Evolutionary conservation across 2,888 invertebrate genomes (phyloP), one percentile per base, ranked within the genome.

Genomic region (Machimus atricapillus): DNA sequence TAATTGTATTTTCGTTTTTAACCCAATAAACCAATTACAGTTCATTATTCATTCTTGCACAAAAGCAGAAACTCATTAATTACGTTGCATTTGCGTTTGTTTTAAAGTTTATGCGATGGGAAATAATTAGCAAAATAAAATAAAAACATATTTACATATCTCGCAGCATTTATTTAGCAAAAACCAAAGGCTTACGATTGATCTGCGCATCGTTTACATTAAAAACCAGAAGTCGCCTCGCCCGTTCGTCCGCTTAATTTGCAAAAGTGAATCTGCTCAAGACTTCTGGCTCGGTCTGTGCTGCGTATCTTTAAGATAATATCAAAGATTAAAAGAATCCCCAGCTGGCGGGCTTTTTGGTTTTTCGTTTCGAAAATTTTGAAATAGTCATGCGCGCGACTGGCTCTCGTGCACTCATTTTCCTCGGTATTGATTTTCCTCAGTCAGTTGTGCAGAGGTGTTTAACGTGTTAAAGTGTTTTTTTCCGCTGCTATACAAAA

Each of bases 381-480:
- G 46, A 79, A 79, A 52, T 79, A 79, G 79, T 52, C 79, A 79
- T 79, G 79, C 79, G 79, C 79, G 14, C n/a, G 52, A 0, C 16
- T 79, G 31, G 4, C 31, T 6, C 27, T 14, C 16, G 79, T 79
- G 52, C 79, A 31, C 31, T 79, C 52, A 23, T 43, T 12, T 52
- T n/a, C 16, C 31, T 4, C 23, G 27, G 1, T 79, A 79, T 79
- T 34, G 79, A 79, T 79, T 79, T 79, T 46, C 16, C 52, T 79
- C 52, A 79, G 66, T 66, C 66, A 66, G 79, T 79, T 46, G 23
- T 79, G 27, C 6, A 52, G 31, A 46, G 16, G 23, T 27, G 31
- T 27, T 52, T 52, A 27, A 79, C 14, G 23, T 16, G 79, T 46
- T 56, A 79, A 19, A 31, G 78, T 78, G 78, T 78, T 79, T 27